Percentiles rank a stretch among this genome's conserved stretches.
Evolutionary conservation across 2,113 vertebrate genomes (phyloP).

Genomic region (Apteryx owenii): DNA sequence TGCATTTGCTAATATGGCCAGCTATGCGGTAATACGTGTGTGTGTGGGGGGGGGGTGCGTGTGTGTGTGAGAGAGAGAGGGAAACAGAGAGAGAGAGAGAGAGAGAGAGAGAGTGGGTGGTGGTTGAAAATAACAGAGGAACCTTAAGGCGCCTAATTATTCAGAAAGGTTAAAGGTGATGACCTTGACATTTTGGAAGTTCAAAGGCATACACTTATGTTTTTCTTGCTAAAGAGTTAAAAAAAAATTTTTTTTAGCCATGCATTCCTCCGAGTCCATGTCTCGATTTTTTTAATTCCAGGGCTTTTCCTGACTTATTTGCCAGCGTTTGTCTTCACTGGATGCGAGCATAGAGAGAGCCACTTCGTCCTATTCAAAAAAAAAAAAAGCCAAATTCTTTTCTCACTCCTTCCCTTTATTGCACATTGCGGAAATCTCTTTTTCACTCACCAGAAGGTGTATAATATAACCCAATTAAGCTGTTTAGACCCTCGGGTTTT

Average conservation of each 20-base stretch:
- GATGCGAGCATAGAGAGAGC: slow-evolving; percentile 50
- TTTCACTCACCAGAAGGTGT: slow-evolving; percentile 87
- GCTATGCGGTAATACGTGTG: slow-evolving; percentile 69
- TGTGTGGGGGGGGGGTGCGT: slow-evolving; percentile 34
- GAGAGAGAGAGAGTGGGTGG: slow-evolving; percentile 77
- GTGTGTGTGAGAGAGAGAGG: neutral
- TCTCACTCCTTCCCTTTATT: slow-evolving; percentile 81
- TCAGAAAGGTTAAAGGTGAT: slow-evolving; percentile 91
- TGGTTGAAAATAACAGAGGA: slow-evolving; percentile 82
- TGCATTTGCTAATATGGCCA: slow-evolving; percentile 56
- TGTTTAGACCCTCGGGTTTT: slow-evolving; percentile 94
- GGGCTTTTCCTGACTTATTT: slow-evolving; percentile 38
- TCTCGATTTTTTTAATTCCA: slow-evolving; percentile 6
- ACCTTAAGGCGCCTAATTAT: slow-evolving; percentile 88
- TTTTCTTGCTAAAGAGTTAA: slow-evolving; percentile 72
- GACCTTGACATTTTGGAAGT: slow-evolving; percentile 94
- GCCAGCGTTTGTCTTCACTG: slow-evolving; percentile 64
- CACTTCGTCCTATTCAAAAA: slow-evolving; percentile 56
- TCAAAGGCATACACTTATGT: slow-evolving; percentile 88
- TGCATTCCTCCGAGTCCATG: neutral
- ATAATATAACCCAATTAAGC: slow-evolving; percentile 98
- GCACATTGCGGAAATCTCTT: slow-evolving; percentile 87
- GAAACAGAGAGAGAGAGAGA: neutral
- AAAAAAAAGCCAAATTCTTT: slow-evolving; percentile 73
- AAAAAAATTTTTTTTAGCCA: slow-evolving; percentile 20